Evolutionary conservation across 2,113 vertebrate genomes (phyloP).

Genomic region (Fulica atra): DNA sequence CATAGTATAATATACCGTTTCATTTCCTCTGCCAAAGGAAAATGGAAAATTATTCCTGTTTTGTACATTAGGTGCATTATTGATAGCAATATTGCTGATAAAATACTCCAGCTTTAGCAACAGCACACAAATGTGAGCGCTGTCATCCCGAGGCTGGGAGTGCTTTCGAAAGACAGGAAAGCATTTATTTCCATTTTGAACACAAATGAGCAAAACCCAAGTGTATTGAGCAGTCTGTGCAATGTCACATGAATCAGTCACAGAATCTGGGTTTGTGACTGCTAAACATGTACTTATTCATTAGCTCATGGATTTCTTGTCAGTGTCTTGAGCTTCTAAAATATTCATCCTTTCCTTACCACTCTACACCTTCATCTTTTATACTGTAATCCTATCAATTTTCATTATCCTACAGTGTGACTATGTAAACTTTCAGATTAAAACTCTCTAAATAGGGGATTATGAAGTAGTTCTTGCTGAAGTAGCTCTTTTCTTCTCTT

Average conservation of each 20-base stretch:
- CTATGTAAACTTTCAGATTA: constrained; percentile 16
- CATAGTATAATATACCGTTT: background rate
- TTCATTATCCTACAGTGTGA: constrained; percentile 1
- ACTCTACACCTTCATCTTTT: background rate
- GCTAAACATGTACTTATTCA: background rate
- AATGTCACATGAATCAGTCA: background rate
- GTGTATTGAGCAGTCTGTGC: background rate
- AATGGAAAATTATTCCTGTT: background rate
- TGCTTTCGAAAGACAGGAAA: background rate
- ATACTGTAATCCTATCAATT: constrained; percentile 23
- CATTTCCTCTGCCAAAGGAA: background rate
- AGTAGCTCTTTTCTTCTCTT: background rate
- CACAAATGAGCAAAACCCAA: fast-evolving
- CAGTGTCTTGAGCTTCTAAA: constrained; percentile 17
- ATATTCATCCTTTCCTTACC: background rate
- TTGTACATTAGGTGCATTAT: background rate
- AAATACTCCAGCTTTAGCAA: background rate
- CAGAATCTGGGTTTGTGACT: background rate
- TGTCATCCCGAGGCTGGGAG: background rate
- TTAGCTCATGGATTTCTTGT: constrained; percentile 46
- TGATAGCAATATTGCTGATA: background rate
- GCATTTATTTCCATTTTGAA: constrained; percentile 21
- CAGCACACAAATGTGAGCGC: background rate
- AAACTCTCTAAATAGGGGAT: background rate
- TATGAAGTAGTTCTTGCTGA: background rate